Conservation (phyloP, 2,797 vertebrate genomes). For the Taenioides sp. region DNA sequence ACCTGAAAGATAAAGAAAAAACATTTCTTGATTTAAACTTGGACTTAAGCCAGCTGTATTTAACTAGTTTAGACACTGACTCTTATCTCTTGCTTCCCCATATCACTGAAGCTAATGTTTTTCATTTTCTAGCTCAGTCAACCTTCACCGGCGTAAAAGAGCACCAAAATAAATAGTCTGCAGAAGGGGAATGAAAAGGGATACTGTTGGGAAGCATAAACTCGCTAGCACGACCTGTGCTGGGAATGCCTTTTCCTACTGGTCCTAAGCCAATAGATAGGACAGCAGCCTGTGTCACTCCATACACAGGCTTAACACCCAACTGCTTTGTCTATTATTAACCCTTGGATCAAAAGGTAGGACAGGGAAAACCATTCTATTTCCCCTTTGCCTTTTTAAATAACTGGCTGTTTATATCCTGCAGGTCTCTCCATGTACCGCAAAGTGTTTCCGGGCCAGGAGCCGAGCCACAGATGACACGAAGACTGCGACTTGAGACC, state of each 20-base stretch:
- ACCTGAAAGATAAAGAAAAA: neutral
- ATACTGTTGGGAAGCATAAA: constrained; percentile 81
- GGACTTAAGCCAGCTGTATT: neutral
- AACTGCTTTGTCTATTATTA: constrained; percentile 30
- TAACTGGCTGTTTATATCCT: constrained; percentile 22
- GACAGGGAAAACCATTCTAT: neutral
- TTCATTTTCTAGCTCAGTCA: constrained; percentile 76
- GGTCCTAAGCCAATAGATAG: constrained; percentile 65
- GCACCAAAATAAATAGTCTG: constrained; percentile 82
- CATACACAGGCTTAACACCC: constrained; percentile 31
- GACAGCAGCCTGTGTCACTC: constrained; percentile 30
- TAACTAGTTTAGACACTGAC: constrained; percentile 18
- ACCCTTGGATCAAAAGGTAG: constrained; percentile 16
- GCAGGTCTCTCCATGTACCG: constrained; percentile 70
- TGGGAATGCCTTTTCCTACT: constrained; percentile 72
- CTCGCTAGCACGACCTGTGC: constrained; percentile 70
- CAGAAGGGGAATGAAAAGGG: constrained; percentile 79
- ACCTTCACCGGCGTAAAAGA: constrained; percentile 74
- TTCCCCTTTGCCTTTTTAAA: constrained; percentile 2
- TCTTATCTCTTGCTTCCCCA: constrained; percentile 65
- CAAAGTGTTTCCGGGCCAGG: constrained; percentile 65
- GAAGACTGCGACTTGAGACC: constrained; percentile 40
- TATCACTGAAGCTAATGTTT: constrained; percentile 73
- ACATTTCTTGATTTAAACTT: neutral
- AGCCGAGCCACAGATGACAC: constrained; percentile 74